These are phyloP conservation scores for Staurois parvus DNA, from an alignment of 2,797 vertebrate species.

Conservation along the genomic window DNA sequence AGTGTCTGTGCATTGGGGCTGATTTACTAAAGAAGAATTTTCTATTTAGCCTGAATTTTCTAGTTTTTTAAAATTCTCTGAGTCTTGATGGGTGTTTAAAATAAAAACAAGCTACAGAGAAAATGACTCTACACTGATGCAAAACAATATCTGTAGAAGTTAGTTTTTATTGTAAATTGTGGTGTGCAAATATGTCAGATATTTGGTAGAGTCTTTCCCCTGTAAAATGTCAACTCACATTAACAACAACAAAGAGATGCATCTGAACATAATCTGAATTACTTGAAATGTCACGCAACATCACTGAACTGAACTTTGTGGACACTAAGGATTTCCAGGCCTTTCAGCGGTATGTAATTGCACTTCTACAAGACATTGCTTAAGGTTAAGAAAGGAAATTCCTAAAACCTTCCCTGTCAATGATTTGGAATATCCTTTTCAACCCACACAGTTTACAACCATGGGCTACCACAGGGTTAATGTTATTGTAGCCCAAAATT, in stretches of 20 bases:
- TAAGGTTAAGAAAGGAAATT: not conserved
- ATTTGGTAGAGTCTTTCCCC: conserved; percentile 48
- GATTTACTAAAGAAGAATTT: too few species aligned
- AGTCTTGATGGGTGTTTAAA: not conserved
- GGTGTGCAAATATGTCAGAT: conserved; percentile 55
- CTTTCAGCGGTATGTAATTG: conserved; percentile 16
- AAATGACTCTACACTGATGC: too few species aligned
- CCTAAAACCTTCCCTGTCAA: not conserved
- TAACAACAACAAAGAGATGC: conserved; percentile 51
- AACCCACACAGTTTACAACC: not conserved
- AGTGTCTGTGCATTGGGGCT: too few species aligned
- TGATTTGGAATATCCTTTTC: not conserved
- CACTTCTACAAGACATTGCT: conserved; percentile 19
- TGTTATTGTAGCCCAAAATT: too few species aligned
- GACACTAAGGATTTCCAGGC: conserved; percentile 43
- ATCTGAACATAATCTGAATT: conserved; percentile 54
- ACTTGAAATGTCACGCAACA: conserved; percentile 59
- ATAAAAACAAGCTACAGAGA: not conserved
- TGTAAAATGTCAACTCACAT: conserved; percentile 61
- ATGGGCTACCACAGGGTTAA: not conserved
- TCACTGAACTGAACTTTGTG: conserved; percentile 53
- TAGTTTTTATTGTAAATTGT: conserved; percentile 29
- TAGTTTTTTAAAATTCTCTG: not conserved
- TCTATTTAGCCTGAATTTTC: too few species aligned
- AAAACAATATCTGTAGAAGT: not conserved